phyloP scores from a whole-genome alignment of 2,888 invertebrate species.

The Malthinus seriepunctatus region DNA sequence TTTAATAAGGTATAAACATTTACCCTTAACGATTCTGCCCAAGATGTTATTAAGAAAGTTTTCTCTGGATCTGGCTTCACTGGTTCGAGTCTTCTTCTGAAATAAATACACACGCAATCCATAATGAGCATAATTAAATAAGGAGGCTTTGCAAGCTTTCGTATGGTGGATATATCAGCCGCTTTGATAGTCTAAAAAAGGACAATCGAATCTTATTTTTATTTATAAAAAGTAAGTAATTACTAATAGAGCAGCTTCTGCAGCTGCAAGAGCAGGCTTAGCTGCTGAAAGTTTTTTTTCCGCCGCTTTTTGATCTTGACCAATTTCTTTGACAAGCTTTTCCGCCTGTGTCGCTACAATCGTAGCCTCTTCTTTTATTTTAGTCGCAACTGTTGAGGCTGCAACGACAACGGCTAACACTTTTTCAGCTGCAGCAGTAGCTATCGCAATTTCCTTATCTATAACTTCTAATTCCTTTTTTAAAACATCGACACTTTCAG shows the following conservation, averaged over 20 bases:
- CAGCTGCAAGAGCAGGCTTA: conserved; percentile 83
- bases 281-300: conserved; percentile 80
- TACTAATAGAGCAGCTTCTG: conserved; percentile 80
- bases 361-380: conserved; percentile 80
- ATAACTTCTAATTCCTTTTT: conserved; percentile 79
- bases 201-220: neutral
- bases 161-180: conserved; percentile 83
- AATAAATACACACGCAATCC: conserved; percentile 83
- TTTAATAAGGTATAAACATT: no score
- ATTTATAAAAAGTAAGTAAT: no score
- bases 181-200: conserved; percentile 81
- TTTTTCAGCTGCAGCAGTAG: conserved; percentile 79
- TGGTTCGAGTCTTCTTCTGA: conserved; percentile 73
- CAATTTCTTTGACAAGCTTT: conserved; percentile 75
- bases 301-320: conserved; percentile 78
- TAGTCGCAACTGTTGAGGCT: conserved; percentile 77
- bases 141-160: conserved; percentile 89
- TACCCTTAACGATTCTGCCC: conserved; percentile 84
- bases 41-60: conserved; percentile 75
- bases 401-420: conserved; percentile 79
- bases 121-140: conserved; percentile 88
- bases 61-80: conserved; percentile 74
- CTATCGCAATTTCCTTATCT: conserved; percentile 77
- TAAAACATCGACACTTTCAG: conserved; percentile 78
- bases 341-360: conserved; percentile 82